Evolutionary conservation across 2,888 invertebrate genomes (phyloP), one percentile per base, ranked within the genome.

Genomic region (Loripinus fragilis): DNA sequence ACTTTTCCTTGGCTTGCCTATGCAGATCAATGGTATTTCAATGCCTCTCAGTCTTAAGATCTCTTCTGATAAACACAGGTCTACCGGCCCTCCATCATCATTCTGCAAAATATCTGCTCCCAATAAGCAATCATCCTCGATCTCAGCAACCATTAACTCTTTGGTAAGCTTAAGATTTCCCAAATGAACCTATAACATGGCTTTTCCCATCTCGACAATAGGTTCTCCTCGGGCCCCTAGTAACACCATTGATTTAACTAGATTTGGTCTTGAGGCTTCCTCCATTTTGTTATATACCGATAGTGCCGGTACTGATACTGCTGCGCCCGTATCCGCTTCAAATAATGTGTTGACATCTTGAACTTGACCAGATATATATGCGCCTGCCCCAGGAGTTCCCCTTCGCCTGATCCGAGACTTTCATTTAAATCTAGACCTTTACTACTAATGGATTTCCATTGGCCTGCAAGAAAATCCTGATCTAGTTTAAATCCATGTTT

Each of bases 141-240:
- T 68, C 8, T 77, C 72, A 17, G 73, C 73, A 3, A 73, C 77
- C n/a, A 72, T 50, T n/a, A 38, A 2, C 17, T 72, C 68, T 33
- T n/a, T n/a, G n/a, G n/a, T n/a, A 48, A 28, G n/a, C n/a, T 64
- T 52, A 20, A 48, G 52, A 1, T 64, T 10, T 0, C 71, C 71
- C 2, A 71, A 0, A 28, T 28, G 15, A 1, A 75, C 30, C 20
- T 42, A 33, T 38, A 75, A 75, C n/a, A 50, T 38, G 7, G 7
- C 70, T 41, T 50, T 74, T 12, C 68, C 67, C 38, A 38, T 28
- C 23, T 74, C 74, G 41, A n/a, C 41, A 10, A 68, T 38, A 8
- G 42, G 8, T 8, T 8, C 15, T 42, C 42, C 42, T 12, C 42
- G 10, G 8, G 42, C 42, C 8, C 42, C 35, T 55, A 17, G 17